Evolutionary conservation across 2,888 invertebrate genomes (phyloP).

Genomic region (Phyto melanocephala): DNA sequence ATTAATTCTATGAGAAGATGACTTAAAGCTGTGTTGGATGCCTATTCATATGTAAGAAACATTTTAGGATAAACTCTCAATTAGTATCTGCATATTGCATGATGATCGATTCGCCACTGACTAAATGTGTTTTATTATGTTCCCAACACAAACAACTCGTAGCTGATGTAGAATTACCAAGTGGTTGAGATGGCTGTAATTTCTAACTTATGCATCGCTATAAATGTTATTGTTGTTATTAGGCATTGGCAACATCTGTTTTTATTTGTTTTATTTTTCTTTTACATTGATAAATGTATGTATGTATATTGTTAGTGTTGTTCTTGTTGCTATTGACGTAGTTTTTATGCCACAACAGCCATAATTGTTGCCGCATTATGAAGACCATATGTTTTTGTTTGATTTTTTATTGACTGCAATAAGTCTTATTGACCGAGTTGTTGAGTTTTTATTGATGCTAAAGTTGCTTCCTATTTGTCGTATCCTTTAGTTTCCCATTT

Average conservation of each 20-base stretch:
- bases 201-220: background rate
- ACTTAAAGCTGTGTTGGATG: too few relatives aligned
- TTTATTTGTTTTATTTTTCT: background rate
- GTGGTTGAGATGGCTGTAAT: too few relatives aligned
- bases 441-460: conserved; percentile 37
- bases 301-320: background rate
- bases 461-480: background rate
- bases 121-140: too few relatives aligned
- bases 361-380: conserved; percentile 34
- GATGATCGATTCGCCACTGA: too few relatives aligned
- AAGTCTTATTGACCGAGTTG: conserved; percentile 51
- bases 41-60: too few relatives aligned
- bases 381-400: conserved; percentile 51
- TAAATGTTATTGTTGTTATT: background rate
- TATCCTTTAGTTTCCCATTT: background rate
- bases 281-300: background rate
- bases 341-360: conserved; percentile 25
- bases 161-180: too few relatives aligned
- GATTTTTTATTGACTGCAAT: conserved; percentile 53
- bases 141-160: too few relatives aligned
- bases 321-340: background rate
- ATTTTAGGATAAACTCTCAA: too few relatives aligned
- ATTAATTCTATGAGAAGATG: too few relatives aligned
- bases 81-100: too few relatives aligned
- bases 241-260: conserved; percentile 35